Evolutionary conservation across 1,140 invertebrate genomes (phyloP), one percentile per base, ranked within the genome.

Genomic region (Bombyx mori): DNA sequence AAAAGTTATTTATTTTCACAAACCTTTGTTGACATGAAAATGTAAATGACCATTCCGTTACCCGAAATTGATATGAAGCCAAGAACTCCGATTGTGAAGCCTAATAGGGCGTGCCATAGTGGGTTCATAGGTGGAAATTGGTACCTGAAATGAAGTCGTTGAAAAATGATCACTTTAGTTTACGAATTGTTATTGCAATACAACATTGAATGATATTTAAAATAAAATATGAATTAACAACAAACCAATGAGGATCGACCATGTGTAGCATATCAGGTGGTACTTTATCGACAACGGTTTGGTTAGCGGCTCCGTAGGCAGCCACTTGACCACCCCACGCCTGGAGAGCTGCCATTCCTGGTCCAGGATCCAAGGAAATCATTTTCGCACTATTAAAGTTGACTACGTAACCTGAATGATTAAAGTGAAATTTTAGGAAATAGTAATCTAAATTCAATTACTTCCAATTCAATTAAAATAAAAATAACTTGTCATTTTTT

Each of bases 11-110:
- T 54, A 7, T 6, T 54, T n/a, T 44, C 9, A 42, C 45, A 43
- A 12, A 87, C 88, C 75, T 89, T 89, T 54, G 86, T 88, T 51
- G 80, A 77, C 45, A 90, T 88, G 83, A 97, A 97, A 61, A 97
- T 94, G 82, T 94, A 96, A 58, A 97, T 89, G 43, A 97, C 96
- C 88, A 96, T 92, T 42, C 93, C 92, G 72, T 98, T 98, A 58
- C 96, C 96, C 54, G 89, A 66, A 18, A 95, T 80, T 7, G 93
- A 92, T 54, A 95, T 83, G 46, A 92, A 83, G n/a, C 91, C 91
- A 42, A 93, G 86, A 35, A 89, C 66, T 47, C 88, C 84, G 67
- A 93, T 92, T 44, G 89, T 89, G 58, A 93, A 88, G 8, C 91
- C 92, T 50, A 93, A 79, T 12, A 92, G 79, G 62, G 89, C 90